Evolutionary conservation across 2,797 vertebrate species (phyloP).

Genomic region (Hapalemur alaotrensis): DNA sequence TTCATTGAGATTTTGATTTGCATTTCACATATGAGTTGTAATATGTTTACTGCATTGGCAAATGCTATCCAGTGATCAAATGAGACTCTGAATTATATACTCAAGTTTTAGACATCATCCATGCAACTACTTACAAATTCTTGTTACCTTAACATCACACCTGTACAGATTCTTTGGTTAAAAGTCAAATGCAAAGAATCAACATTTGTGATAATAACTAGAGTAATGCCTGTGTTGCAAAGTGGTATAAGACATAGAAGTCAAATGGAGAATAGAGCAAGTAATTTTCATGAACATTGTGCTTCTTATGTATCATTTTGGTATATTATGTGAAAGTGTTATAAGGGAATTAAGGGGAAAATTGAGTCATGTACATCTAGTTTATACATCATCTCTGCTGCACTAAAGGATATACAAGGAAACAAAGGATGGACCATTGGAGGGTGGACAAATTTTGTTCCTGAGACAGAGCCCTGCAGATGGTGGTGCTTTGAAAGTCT

Average conservation of each 20-base stretch:
- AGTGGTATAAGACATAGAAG: neutral
- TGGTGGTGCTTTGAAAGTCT: neutral
- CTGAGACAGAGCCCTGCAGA: neutral
- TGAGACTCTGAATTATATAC: constrained; percentile 32
- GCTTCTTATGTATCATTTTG: neutral
- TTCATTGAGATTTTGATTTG: constrained; percentile 29
- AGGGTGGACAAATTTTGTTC: neutral
- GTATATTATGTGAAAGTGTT: neutral
- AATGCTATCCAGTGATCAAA: neutral
- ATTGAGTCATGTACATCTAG: neutral
- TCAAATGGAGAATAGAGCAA: constrained; percentile 28
- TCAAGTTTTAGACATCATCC: neutral
- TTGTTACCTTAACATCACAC: neutral
- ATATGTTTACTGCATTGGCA: neutral
- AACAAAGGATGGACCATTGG: neutral
- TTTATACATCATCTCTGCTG: neutral
- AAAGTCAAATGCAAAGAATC: constrained; percentile 44
- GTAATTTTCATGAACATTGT: neutral
- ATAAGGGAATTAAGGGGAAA: neutral
- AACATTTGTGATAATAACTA: constrained; percentile 33
- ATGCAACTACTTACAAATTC: neutral
- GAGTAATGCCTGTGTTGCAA: neutral
- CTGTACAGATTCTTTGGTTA: constrained; percentile 15
- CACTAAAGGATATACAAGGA: neutral
- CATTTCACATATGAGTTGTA: neutral